Percentiles rank a stretch among this genome's conserved stretches.
These are phyloP conservation scores for Drosophila neotestacea DNA, from an alignment of 2,888 invertebrate species.

Conservation along the genomic window DNA sequence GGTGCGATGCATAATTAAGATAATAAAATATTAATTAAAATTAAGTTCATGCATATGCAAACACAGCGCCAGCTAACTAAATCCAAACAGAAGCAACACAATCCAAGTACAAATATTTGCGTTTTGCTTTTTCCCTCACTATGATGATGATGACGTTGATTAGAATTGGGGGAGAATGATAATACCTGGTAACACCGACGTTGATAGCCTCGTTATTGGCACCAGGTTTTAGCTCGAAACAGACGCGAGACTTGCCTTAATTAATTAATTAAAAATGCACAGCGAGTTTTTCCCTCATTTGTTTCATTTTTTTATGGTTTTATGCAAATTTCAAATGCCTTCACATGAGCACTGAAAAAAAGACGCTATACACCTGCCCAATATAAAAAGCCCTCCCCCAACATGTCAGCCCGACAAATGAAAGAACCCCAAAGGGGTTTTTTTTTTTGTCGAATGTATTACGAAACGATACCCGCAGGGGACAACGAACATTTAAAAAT, in stretches of 20 bases:
- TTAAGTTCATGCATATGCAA: conserved; percentile 78
- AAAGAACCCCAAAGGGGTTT: conserved; percentile 40
- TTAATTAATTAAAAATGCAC: conserved; percentile 81
- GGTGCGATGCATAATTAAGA: conserved; percentile 84
- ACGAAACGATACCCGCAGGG: conserved; percentile 22
- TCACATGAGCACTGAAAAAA: conserved; percentile 24
- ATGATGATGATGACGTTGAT: conserved; percentile 62
- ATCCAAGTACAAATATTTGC: conserved; percentile 73
- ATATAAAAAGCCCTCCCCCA: conserved; percentile 45
- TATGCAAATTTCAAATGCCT: conserved; percentile 69
- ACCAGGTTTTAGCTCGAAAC: conserved; percentile 19
- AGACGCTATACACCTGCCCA: conserved; percentile 33
- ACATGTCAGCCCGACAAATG: conserved; percentile 19
- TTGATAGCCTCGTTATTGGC: conserved; percentile 78
- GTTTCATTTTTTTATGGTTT: conserved; percentile 37
- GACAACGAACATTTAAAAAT: conserved; percentile 31
- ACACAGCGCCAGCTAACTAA: conserved; percentile 42
- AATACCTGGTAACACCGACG: conserved; percentile 35
- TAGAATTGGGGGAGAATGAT: conserved; percentile 48
- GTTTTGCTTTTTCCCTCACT: conserved; percentile 40
- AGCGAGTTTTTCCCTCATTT: conserved; percentile 38
- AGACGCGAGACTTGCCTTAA: conserved; percentile 58
- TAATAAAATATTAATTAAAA: conserved; percentile 84
- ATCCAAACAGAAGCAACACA: conserved; percentile 30
- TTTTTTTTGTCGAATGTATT: conserved; percentile 12